phyloP scores from a whole-genome alignment of 1,140 invertebrate genomes.

The Atta colombica region DNA sequence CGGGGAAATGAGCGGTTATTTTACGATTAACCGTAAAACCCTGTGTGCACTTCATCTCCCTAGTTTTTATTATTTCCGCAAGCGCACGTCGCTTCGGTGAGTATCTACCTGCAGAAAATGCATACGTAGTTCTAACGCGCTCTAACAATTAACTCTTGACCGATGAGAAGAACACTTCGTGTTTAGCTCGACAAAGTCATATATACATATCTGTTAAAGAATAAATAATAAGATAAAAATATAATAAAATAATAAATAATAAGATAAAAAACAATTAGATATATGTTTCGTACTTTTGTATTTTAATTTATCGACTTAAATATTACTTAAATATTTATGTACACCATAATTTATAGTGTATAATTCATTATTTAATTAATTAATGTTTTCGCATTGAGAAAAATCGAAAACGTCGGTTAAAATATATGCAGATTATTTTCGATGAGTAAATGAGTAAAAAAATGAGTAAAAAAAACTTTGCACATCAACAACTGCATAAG shows the following conservation, averaged over 20 bases:
- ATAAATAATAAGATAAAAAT: too few relatives aligned
- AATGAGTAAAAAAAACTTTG: too few relatives aligned
- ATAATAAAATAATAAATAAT: too few relatives aligned
- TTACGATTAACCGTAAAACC: slow-evolving; percentile 57
- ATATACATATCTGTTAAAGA: not conserved
- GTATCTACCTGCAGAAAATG: not conserved
- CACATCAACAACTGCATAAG: too few relatives aligned
- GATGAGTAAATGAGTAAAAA: too few relatives aligned
- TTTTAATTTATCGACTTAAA: too few relatives aligned
- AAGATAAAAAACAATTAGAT: too few relatives aligned
- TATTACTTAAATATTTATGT: too few relatives aligned
- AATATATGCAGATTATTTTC: too few relatives aligned
- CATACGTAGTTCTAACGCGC: not conserved
- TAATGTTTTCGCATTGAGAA: not conserved
- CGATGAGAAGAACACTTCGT: not conserved
- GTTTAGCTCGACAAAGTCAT: not conserved
- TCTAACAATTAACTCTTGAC: not conserved
- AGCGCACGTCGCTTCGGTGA: not conserved
- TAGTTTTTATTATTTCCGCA: slow-evolving; percentile 16
- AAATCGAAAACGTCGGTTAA: not conserved
- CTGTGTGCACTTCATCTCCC: slow-evolving; percentile 31
- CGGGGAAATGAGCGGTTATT: slow-evolving; percentile 52
- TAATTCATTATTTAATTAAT: too few relatives aligned
- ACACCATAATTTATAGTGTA: too few relatives aligned
- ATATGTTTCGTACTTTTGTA: too few relatives aligned